Percentiles rank a stretch among this genome's conserved stretches.
phyloP scores from a whole-genome alignment of 2,797 vertebrate species.

The Falco berigora region DNA sequence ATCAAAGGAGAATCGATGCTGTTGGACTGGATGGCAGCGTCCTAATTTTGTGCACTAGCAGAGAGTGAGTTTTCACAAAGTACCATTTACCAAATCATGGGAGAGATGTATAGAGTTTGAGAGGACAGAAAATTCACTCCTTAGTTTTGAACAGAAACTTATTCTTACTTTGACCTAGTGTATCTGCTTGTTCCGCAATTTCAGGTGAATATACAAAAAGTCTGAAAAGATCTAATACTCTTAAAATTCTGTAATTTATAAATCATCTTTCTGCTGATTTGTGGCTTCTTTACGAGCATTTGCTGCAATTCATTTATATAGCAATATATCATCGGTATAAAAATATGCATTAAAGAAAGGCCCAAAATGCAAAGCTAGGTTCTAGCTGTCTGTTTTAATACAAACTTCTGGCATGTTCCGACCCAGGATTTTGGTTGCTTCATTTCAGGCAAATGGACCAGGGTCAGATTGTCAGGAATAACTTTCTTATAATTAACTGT shows the following conservation, averaged over 20 bases:
- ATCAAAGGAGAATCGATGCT: background rate
- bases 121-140: background rate
- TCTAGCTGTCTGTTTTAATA: background rate
- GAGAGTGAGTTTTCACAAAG: background rate
- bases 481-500: background rate
- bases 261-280: background rate
- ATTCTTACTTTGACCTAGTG: background rate
- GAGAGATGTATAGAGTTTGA: background rate
- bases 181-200: background rate
- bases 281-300: background rate
- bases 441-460: background rate
- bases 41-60: background rate
- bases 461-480: slow-evolving; percentile 13
- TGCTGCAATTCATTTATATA: background rate
- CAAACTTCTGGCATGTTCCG: background rate
- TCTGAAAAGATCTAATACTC: background rate
- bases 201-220: background rate
- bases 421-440: background rate
- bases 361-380: background rate
- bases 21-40: background rate
- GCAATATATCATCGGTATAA: background rate
- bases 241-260: background rate
- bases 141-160: background rate
- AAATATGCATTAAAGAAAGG: background rate
- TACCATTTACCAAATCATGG: background rate